These are phyloP conservation scores for Diachasmimorpha longicaudata DNA, from an alignment of 1,140 invertebrate genomes.

Conservation along the genomic window DNA sequence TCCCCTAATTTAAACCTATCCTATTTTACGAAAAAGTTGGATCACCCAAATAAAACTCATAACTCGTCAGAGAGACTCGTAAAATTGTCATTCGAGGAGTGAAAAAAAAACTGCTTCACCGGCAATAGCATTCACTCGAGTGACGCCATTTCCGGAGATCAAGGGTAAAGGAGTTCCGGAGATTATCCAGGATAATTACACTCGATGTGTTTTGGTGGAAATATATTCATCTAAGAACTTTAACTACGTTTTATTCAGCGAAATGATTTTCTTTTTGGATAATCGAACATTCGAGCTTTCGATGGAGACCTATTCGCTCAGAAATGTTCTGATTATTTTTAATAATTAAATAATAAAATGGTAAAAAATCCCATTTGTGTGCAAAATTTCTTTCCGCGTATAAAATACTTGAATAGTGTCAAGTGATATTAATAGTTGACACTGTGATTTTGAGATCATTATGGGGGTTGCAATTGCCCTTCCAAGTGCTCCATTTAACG, in stretches of 20 bases:
- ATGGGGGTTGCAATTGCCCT: neutral
- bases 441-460: neutral
- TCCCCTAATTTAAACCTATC: neutral
- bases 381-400: too few species aligned
- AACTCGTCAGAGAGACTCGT: neutral
- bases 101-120: neutral
- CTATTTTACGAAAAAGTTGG: neutral
- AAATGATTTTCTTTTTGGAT: too few species aligned
- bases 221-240: neutral
- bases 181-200: neutral
- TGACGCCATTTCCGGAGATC: slow-evolving; percentile 5
- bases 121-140: neutral
- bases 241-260: too few species aligned
- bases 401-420: neutral
- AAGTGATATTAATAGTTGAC: neutral
- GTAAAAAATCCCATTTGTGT: too few species aligned
- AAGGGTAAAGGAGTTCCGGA: slow-evolving; percentile 1
- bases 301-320: too few species aligned
- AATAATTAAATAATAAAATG: too few species aligned
- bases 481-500: neutral
- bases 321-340: too few species aligned
- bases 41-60: neutral
- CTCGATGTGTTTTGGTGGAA: neutral
- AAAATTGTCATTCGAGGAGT: neutral
- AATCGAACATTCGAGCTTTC: too few species aligned